phyloP scores from a whole-genome alignment of 2,888 invertebrate species.

The Alsophila aescularia region DNA sequence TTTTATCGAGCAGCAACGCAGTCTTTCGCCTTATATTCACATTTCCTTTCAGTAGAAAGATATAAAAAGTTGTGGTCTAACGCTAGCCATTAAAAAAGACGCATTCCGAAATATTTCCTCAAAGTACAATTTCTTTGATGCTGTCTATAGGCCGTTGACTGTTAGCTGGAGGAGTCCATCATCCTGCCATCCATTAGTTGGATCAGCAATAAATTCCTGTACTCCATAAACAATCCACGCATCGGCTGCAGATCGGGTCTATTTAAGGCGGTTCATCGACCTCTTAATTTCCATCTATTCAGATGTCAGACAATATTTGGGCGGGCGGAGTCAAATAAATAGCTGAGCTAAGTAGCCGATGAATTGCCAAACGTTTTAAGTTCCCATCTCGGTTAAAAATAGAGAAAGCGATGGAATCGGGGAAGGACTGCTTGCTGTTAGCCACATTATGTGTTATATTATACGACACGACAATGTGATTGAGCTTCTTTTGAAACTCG shows the following conservation, averaged over 20 bases:
- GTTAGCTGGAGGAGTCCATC: not conserved
- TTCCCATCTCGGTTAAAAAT: constrained; percentile 23
- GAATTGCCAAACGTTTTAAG: constrained; percentile 22
- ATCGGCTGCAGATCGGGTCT: constrained; percentile 33
- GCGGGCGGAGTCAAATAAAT: constrained; percentile 24
- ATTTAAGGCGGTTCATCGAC: constrained; percentile 41
- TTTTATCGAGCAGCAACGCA: no score
- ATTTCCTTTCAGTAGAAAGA: no score
- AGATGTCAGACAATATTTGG: constrained; percentile 30
- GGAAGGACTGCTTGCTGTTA: constrained; percentile 8
- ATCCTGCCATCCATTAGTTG: constrained; percentile 5
- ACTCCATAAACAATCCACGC: constrained; percentile 34
- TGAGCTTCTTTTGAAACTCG: not conserved
- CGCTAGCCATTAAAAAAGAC: not conserved
- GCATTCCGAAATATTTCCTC: not conserved
- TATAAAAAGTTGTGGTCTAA: no score
- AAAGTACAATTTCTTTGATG: not conserved
- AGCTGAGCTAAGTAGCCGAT: constrained; percentile 17
- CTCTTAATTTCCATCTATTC: constrained; percentile 37
- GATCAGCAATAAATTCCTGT: constrained; percentile 36
- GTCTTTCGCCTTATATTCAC: no score
- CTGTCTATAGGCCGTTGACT: not conserved
- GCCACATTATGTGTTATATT: constrained; percentile 9
- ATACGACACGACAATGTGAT: not conserved
- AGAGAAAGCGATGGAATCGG: constrained; percentile 17